Conservation (phyloP, 1,140 invertebrate species). For the Hermatobates lingyangjiaoensis region DNA sequence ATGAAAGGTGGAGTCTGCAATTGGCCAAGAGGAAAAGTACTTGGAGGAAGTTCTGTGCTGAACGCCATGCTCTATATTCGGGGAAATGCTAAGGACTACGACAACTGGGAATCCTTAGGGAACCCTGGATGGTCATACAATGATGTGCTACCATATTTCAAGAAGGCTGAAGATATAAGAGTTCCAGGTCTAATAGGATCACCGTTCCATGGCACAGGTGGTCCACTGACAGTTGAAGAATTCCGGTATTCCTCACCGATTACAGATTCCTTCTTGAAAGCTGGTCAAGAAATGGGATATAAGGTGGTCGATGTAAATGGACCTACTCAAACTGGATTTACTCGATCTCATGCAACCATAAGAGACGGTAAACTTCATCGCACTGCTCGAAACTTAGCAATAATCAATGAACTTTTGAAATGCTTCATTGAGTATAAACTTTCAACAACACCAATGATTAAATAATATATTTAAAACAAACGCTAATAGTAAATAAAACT, state of each 20-base stretch:
- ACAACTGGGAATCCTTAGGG: constrained; percentile 52
- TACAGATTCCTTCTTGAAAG: constrained; percentile 39
- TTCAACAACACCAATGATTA: no score
- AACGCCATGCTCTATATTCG: constrained; percentile 81
- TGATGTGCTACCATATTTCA: constrained; percentile 64
- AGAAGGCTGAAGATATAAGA: constrained; percentile 47
- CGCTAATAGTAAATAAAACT: no score
- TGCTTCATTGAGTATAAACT: no score
- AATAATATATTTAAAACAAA: no score
- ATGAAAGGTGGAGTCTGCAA: constrained; percentile 26
- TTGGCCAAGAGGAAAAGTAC: constrained; percentile 34
- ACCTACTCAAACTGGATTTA: constrained; percentile 48
- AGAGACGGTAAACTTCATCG: constrained; percentile 64
- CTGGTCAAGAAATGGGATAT: constrained; percentile 50
- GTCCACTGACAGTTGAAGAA: constrained; percentile 44
- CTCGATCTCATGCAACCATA: constrained; percentile 50
- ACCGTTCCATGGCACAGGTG: constrained; percentile 45
- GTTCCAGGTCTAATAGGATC: constrained; percentile 36
- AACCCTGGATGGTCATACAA: constrained; percentile 57
- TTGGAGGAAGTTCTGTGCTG: constrained; percentile 64
- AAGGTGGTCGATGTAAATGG: constrained; percentile 53
- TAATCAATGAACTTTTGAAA: no score
- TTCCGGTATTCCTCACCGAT: constrained; percentile 38
- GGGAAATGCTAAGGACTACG: constrained; percentile 68
- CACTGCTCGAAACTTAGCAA: no score